Base-by-base conservation (phyloP, 2,113 vertebrate genomes). In the Pagrus major region DNA sequence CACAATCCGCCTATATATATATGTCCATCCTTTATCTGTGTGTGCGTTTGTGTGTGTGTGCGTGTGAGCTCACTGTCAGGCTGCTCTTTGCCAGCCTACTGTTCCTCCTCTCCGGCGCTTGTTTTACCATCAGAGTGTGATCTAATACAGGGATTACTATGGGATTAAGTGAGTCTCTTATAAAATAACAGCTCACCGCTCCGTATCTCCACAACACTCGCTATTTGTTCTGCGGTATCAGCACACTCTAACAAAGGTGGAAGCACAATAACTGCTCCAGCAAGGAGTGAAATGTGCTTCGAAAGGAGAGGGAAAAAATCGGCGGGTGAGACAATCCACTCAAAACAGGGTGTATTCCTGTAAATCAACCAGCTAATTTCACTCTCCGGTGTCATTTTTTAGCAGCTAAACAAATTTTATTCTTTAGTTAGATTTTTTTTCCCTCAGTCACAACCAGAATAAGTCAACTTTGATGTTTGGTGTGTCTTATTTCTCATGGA, bases 141-240 rank as follows among this genome's bases (percentile, higher is more conserved):
- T 94, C 78, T 87, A 89, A 92, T 89, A 80, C 82, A 86, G 74
- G 85, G 86, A 92, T 92, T 92, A 93, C 66, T 65, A 73, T 46
- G 78, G 84, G 91, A 92, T 92, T 91, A 91, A 89, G 83, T 77
- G 68, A 80, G 64, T 76, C 86, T 85, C 81, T 88, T 72, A 74
- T 88, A 86, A 89, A 86, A 88, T 79, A 88, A 86, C 78, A 71
- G 74, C 82, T 88, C 74, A 66, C 63, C 9, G 41, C 83, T 77
- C 54, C 54, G n/a, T 71, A 83, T 80, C 83, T 71, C 55, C 66
- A 74, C 71, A 85, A 86, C 56, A 31, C 81, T 51, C 71, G 65
- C 84, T 74, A 65, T 86, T 91, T 88, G 83, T 79, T 88, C 63
- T 83, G 68, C n/a, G 4, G 5, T 56, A 84, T 72, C 88, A 61